These are phyloP conservation scores for Diaperis boleti DNA, from an alignment of 2,888 invertebrate genomes.

Conservation along the genomic window DNA sequence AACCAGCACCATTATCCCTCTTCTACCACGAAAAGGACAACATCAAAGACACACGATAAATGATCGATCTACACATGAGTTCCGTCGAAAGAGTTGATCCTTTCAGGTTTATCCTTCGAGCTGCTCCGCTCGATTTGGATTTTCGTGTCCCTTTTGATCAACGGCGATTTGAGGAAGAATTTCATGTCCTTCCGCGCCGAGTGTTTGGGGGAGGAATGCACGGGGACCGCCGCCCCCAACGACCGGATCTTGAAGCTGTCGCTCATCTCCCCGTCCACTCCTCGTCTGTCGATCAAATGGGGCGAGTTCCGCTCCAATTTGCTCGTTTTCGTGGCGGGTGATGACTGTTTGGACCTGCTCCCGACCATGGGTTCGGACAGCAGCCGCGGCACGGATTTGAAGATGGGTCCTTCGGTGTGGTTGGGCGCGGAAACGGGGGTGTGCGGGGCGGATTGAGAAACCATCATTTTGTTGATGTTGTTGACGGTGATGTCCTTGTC, in stretches of 20 bases:
- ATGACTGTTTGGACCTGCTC: constrained; percentile 52
- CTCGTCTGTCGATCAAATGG: constrained; percentile 45
- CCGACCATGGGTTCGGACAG: constrained; percentile 62
- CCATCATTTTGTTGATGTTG: constrained; percentile 57
- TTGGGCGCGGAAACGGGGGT: constrained; percentile 64
- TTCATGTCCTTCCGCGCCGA: constrained; percentile 59
- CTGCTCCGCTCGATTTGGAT: constrained; percentile 52
- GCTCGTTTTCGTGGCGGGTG: constrained; percentile 53
- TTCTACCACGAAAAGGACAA: background rate
- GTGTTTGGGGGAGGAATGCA: constrained; percentile 61
- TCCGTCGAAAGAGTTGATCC: constrained; percentile 57
- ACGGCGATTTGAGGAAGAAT: constrained; percentile 61
- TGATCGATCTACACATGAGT: constrained; percentile 54
- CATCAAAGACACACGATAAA: constrained; percentile 2
- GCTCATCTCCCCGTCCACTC: constrained; percentile 45
- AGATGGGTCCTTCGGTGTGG: constrained; percentile 57
- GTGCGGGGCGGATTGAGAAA: constrained; percentile 65
- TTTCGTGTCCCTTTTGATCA: constrained; percentile 60
- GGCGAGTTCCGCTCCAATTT: constrained; percentile 51
- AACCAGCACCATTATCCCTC: background rate
- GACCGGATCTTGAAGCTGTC: constrained; percentile 54
- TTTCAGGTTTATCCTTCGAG: constrained; percentile 50
- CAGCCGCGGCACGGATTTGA: constrained; percentile 61
- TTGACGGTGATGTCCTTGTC: constrained; percentile 60
- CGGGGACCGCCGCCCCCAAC: constrained; percentile 54